phyloP scores from a whole-genome alignment of 2,113 vertebrate species.

The Irena cyanogastra region DNA sequence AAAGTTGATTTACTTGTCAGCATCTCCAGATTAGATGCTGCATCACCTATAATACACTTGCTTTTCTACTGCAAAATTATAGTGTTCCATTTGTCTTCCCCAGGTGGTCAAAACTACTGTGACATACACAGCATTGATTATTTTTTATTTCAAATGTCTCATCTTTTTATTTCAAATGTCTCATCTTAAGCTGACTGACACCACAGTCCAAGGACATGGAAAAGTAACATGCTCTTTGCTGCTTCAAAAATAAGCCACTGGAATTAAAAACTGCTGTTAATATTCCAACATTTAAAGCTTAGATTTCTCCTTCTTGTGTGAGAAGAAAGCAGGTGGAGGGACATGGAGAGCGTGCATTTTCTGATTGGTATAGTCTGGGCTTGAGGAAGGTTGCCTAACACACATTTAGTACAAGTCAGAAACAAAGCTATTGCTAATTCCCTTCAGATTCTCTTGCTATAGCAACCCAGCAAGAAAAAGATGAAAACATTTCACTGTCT shows the following conservation, averaged over 20 bases:
- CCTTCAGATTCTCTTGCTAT: constrained; percentile 27
- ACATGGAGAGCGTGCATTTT: constrained; percentile 19
- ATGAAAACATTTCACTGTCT: constrained; percentile 32
- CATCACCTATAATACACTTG: background rate
- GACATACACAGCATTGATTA: background rate
- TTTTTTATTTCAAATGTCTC: constrained; percentile 8
- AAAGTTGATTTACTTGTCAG: background rate
- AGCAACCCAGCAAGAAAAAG: constrained; percentile 26
- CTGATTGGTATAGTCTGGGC: background rate
- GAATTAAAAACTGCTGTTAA: background rate
- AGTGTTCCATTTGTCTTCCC: constrained; percentile 6
- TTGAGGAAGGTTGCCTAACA: constrained; percentile 35
- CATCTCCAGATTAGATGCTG: background rate
- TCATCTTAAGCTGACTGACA: background rate
- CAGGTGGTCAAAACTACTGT: background rate
- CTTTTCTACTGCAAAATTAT: background rate
- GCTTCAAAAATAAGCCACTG: background rate
- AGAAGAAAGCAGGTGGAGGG: constrained; percentile 4
- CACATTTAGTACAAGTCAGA: constrained; percentile 17
- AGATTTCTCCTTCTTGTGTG: background rate
- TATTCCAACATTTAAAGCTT: background rate
- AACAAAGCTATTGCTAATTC: constrained; percentile 38
- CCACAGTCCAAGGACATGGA: background rate
- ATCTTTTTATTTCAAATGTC: constrained; percentile 8
- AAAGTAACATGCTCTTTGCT: background rate